These are phyloP conservation scores for Plecotus auritus DNA, from an alignment of 2,113 vertebrate genomes.

Conservation along the genomic window DNA sequence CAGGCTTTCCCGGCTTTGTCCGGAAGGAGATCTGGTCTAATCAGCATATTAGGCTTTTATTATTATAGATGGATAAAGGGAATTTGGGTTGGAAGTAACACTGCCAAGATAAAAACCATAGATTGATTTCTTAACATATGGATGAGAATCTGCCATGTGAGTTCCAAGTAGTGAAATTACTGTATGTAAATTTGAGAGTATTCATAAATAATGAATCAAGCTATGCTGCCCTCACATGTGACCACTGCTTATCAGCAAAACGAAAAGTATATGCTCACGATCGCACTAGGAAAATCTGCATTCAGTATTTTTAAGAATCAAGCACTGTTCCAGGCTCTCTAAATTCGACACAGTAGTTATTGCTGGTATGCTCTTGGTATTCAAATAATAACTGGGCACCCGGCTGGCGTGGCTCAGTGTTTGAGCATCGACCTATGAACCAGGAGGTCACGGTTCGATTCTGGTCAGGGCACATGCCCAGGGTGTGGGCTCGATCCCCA, in stretches of 20 bases:
- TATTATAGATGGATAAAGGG: not conserved
- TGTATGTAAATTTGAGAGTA: not conserved
- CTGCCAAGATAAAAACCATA: not conserved
- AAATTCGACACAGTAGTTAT: not conserved
- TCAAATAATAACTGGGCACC: not conserved
- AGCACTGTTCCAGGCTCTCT: not conserved
- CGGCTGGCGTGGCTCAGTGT: no score
- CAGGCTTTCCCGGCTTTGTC: no score
- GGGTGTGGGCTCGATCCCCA: no score
- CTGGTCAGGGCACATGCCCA: no score
- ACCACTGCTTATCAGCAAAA: not conserved
- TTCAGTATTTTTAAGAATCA: not conserved
- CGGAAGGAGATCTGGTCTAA: no score
- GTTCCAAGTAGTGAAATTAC: not conserved
- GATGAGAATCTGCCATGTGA: not conserved
- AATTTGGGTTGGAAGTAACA: not conserved
- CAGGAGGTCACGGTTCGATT: no score
- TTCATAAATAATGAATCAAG: not conserved
- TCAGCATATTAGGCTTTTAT: no score
- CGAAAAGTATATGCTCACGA: not conserved
- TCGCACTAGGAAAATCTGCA: not conserved
- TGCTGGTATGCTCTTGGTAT: no score
- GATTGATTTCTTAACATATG: not conserved
- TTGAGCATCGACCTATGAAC: no score
- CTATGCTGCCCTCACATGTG: not conserved